Base-by-base conservation (phyloP, 1,140 invertebrate genomes). In the Limonius californicus region DNA sequence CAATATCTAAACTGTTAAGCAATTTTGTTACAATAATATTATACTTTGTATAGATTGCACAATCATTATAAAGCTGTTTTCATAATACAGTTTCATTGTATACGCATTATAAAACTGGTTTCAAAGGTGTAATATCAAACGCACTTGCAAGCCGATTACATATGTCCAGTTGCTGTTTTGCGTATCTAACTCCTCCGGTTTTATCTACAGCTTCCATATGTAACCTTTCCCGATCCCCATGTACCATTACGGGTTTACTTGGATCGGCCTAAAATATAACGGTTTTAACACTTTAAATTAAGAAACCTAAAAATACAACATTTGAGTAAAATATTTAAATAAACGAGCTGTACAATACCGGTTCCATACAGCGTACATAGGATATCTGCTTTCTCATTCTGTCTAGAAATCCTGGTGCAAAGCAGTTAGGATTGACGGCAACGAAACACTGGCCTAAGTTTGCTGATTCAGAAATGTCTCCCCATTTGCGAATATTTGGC, bases 401-500 rank as follows among this genome's bases (percentile, higher is more conserved):
- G 1, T 87, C 85, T 58, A 85, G 79, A 68, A 97, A 95, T 1
- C 88, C 90, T 0, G 87, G 83, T 0, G 86, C 89, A 79, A 98
- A 97, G 66, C 81, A 85, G 2, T 85, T 80, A 0, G 94, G 92
- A 82, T 97, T 84, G 6, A 98, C 83, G 0, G 91, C 94, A 23
- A 97, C 85, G 75, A 96, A 98, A 72, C 92, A 92, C 59, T 97
- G 95, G 0, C 94, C 94, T 69, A 97, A 77, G 79, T 97, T 83
- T 0, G 94, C 93, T 0, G 73, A 77, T 1, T 83, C 74, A 7
- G 81, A 78, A 1, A 69, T 74, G 19, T 82, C 80, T 32, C 87
- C 86, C 94, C 94, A 96, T 20, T 81, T 82, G 4, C 92, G 81
- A 57, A 91, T 81, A 63, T 91, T 85, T 0, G 85, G 85, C 1